A percentile compares a stretch with the other conserved stretches of the same genome.
phyloP scores from a whole-genome alignment of 2,113 vertebrate genomes.

The Sphyrna mokarran region DNA sequence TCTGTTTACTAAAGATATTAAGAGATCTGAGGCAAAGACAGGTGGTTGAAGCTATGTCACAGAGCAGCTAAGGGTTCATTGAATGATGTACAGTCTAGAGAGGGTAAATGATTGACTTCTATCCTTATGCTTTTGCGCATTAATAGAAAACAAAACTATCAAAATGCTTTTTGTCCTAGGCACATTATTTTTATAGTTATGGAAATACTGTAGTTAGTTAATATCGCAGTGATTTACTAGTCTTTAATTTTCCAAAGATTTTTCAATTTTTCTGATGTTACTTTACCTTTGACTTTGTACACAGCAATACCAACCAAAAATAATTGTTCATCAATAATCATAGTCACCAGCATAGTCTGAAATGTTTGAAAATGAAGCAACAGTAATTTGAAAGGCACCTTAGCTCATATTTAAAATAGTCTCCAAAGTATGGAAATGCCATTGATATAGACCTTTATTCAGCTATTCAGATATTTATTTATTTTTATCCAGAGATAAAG shows the following conservation, averaged over 20 bases:
- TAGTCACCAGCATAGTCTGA: not conserved
- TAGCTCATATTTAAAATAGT: not conserved
- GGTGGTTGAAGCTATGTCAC: not conserved
- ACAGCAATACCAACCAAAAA: not conserved
- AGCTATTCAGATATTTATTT: not conserved
- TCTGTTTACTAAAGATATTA: not conserved
- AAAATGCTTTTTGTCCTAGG: not conserved
- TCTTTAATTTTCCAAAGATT: not conserved
- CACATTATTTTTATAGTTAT: not conserved
- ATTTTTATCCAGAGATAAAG: not conserved
- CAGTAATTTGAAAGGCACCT: not conserved
- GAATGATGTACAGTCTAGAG: not conserved
- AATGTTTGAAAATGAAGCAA: not conserved
- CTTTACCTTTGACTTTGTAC: conserved; percentile 18
- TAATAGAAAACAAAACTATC: not conserved
- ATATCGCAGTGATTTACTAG: not conserved
- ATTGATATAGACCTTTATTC: not conserved
- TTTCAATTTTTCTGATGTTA: not conserved
- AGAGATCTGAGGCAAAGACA: no score
- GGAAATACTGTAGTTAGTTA: not conserved
- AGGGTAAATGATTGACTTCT: not conserved
- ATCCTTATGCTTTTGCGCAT: not conserved
- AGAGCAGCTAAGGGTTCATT: not conserved
- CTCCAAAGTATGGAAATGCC: not conserved
- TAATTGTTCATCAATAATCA: not conserved